A percentile compares a stretch with the other conserved stretches of the same genome.
Evolutionary conservation across 92 coral and sea anemone genomes (phyloP).

Genomic region (Paragorgia papillata): DNA sequence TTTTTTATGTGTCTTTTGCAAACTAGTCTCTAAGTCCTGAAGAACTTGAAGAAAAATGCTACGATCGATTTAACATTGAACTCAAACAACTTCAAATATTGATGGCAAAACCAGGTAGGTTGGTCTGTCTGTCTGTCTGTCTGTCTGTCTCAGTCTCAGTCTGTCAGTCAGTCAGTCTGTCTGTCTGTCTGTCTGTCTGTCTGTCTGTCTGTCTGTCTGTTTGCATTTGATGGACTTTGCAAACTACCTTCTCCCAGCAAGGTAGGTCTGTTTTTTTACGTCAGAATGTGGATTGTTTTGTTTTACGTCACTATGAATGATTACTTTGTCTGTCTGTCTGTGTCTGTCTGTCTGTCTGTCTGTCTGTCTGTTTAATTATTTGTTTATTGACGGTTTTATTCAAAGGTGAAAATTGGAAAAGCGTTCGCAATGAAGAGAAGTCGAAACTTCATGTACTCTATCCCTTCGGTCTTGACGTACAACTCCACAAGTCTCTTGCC

Average conservation of each 20-base stretch:
- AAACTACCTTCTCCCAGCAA: conserved; percentile 73
- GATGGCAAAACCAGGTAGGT: conserved; percentile 79
- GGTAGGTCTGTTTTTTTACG: too few species aligned
- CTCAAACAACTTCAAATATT: conserved; percentile 85
- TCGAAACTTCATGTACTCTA: conserved; percentile 79
- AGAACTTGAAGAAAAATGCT: conserved; percentile 85
- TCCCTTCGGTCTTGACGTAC: conserved; percentile 78
- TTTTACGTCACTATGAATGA: too few species aligned
- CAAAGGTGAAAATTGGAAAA: conserved; percentile 89
- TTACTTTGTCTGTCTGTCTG: too few species aligned
- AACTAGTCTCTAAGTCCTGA: conserved; percentile 69
- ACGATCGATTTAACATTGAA: conserved; percentile 83
- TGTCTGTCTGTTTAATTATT: too few species aligned
- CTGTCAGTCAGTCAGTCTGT: too few species aligned
- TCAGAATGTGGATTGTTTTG: too few species aligned
- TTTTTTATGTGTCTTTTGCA: background rate
- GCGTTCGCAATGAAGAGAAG: conserved; percentile 66
- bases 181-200: too few species aligned
- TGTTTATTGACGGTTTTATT: too few species aligned
- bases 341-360: too few species aligned
- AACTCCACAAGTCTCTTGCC: conserved; percentile 82
- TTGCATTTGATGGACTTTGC: conserved; percentile 83
- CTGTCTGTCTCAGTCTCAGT: too few species aligned
- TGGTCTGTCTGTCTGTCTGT: background rate
- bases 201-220: too few species aligned